Evolutionary conservation across 2,797 vertebrate species (phyloP).

Genomic region (Anguilla megastoma): DNA sequence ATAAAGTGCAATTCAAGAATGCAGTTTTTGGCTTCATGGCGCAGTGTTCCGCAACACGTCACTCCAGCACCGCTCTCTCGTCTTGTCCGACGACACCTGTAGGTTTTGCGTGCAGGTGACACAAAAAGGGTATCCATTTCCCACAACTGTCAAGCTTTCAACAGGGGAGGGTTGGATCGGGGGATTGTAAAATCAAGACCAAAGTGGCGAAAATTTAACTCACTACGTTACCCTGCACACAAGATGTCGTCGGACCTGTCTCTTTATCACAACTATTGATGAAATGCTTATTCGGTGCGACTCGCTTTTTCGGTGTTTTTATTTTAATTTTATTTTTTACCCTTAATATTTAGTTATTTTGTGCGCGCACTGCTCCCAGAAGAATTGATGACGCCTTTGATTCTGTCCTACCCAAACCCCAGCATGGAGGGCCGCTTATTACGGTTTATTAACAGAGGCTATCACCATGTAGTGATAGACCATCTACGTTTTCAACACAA

Average conservation of each 20-base stretch:
- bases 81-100: not conserved
- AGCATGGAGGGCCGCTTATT: too few species aligned
- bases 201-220: not conserved
- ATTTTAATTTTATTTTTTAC: not conserved
- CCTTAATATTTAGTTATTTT: not conserved
- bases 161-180: not conserved
- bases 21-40: not conserved
- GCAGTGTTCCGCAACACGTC: not conserved
- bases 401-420: not conserved
- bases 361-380: not conserved
- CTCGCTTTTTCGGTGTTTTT: not conserved
- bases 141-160: conserved; percentile 1
- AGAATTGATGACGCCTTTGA: not conserved
- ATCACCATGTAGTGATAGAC: too few species aligned
- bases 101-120: not conserved
- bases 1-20: not conserved
- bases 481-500: too few species aligned
- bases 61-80: not conserved
- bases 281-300: not conserved
- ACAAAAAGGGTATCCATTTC: not conserved
- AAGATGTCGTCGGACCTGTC: not conserved
- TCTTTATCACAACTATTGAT: not conserved
- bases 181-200: not conserved
- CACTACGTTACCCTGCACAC: not conserved
- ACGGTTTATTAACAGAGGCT: too few species aligned